Evolutionary conservation across 2,113 vertebrate genomes (phyloP), one percentile per base, ranked within the genome.

Genomic region (Strigops habroptila): DNA sequence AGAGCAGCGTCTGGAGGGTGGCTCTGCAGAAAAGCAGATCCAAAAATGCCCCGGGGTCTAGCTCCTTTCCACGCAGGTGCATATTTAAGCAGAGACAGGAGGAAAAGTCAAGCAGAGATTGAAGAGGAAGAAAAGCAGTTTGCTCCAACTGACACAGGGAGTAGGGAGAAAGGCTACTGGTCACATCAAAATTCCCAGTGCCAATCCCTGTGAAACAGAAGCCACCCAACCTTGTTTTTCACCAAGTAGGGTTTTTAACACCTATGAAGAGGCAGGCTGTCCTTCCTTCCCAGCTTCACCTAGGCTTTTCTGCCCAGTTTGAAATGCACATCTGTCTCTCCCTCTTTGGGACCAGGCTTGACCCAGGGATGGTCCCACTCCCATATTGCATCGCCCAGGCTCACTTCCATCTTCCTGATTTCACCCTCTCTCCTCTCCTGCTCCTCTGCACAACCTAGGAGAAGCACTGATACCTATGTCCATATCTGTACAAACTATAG

Each of bases 21-120:
- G 80, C 13, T 90, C 15, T 74, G 30, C 55, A 41, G 68, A 77
- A 74, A 75, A 82, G 33, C 23, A 39, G 35, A 60, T 27, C 69
- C 3, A 5, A 73, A 68, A 84, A 59, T 55, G 8, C 39, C 69
- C 80, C 1, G 0, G 0, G 5, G 35, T 78, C 55, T 51, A 46
- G 14, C 33, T 84, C 30, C 48, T 71, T 81, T 92, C 62, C 4
- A 0, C 51, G 10, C 43, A 80, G 67, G 90, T 64, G 22, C 8
- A 75, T 30, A 39, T 37, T 76, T 44, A 74, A 49, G 31, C 27
- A 60, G 43, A 75, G 24, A 35, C 1, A 2, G 30, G 60, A 86
- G 9, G 21, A 77, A 68, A 81, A 60, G 46, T 30, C 25, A 68
- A 31, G 18, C 21, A 60, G 60, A 70, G 30, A 18, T 14, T 51